phyloP scores from a whole-genome alignment of 2,113 vertebrate species.

The Oreochromis aureus region DNA sequence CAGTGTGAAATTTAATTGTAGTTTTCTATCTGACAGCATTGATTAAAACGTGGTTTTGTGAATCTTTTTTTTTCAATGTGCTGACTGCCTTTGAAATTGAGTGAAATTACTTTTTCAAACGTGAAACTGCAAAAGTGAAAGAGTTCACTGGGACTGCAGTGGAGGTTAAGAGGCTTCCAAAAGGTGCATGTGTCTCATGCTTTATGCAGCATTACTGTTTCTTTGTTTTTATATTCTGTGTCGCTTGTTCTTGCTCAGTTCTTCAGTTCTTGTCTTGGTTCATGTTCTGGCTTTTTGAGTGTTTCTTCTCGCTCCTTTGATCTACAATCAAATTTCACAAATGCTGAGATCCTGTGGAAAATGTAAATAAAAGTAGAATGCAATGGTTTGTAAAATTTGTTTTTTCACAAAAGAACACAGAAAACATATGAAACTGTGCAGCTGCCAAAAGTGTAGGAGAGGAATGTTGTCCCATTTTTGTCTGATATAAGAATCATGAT shows the following conservation, averaged over 20 bases:
- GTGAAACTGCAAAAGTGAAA: background rate
- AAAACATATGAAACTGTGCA: background rate
- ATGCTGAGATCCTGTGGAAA: background rate
- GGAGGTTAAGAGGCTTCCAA: background rate
- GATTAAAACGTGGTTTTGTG: background rate
- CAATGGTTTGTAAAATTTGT: background rate
- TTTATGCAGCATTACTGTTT: background rate
- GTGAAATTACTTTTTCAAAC: background rate
- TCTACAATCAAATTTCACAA: background rate
- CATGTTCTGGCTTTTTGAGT: background rate
- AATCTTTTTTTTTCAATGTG: background rate
- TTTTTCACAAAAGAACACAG: background rate
- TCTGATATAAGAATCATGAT: background rate
- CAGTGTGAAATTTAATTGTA: background rate
- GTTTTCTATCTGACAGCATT: background rate
- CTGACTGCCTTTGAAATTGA: background rate
- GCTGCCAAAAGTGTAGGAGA: background rate
- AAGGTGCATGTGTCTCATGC: background rate
- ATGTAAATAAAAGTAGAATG: background rate
- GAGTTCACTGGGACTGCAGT: background rate
- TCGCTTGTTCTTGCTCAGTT: background rate
- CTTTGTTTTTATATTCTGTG: background rate
- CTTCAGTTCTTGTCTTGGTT: background rate
- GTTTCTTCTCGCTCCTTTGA: background rate
- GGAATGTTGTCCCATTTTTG: background rate